Conservation (phyloP, 53 echinoderm and acorn worm genomes). For the Holothuria scabra region DNA sequence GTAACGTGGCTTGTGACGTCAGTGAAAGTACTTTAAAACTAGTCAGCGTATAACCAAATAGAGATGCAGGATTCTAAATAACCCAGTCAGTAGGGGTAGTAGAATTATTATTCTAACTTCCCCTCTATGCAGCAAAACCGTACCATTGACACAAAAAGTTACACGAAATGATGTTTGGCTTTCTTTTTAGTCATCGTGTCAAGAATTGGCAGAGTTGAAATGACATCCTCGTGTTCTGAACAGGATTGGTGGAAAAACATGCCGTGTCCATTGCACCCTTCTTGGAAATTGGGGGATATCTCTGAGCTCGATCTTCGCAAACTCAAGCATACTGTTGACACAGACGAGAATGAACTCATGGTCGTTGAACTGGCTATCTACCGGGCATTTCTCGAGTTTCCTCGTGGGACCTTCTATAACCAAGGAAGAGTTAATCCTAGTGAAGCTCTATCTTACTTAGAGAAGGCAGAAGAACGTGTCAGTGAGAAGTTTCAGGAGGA, state of each 20-base stretch:
- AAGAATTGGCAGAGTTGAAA: too few relatives aligned
- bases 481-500: not conserved
- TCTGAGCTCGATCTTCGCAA: constrained; percentile 12
- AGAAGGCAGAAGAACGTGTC: not conserved
- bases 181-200: too few relatives aligned
- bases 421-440: not conserved
- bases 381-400: constrained; percentile 32
- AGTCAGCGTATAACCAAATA: too few relatives aligned
- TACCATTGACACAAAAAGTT: too few relatives aligned
- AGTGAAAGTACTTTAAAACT: too few relatives aligned
- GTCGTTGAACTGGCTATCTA: constrained; percentile 14
- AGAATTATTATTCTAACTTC: too few relatives aligned
- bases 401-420: not conserved
- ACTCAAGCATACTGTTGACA: constrained; percentile 13
- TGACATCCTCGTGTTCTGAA: too few relatives aligned
- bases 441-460: not conserved
- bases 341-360: constrained; percentile 14
- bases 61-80: too few relatives aligned
- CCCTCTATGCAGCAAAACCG: too few relatives aligned
- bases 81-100: too few relatives aligned
- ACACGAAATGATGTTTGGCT: too few relatives aligned
- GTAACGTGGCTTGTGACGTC: too few relatives aligned
- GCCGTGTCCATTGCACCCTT: constrained; percentile 23
- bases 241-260: constrained; percentile 18
- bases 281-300: not conserved